Evolutionary conservation across 2,113 vertebrate species (phyloP).

Genomic region (Proterorhinus semilunaris): DNA sequence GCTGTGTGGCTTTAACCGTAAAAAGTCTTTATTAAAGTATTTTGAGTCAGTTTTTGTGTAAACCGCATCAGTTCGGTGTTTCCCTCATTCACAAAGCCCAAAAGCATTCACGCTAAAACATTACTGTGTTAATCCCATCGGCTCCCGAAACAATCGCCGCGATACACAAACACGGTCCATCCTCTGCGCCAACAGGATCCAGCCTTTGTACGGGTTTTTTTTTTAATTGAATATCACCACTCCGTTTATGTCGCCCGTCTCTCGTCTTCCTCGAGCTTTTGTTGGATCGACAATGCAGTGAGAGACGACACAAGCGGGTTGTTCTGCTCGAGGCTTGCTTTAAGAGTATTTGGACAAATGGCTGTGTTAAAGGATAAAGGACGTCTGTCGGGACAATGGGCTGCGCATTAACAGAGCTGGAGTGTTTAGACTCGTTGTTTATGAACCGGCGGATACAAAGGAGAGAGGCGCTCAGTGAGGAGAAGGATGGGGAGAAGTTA

Average conservation of each 20-base stretch:
- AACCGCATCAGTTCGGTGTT: too few relatives aligned
- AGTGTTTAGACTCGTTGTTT: not conserved
- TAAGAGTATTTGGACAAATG: constrained; percentile 16
- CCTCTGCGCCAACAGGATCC: too few relatives aligned
- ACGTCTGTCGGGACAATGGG: not conserved
- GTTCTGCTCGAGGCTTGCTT: not conserved
- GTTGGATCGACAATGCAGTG: constrained; percentile 17
- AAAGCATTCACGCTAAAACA: too few relatives aligned
- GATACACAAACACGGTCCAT: constrained; percentile 4
- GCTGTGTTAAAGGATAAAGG: constrained; percentile 9
- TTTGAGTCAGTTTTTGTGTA: too few relatives aligned
- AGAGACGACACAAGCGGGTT: constrained; percentile 26
- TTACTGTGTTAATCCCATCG: not conserved
- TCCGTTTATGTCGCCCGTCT: not conserved
- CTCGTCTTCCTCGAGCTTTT: not conserved
- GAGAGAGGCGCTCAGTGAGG: not conserved
- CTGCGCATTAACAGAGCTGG: not conserved
- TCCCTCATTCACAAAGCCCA: too few relatives aligned
- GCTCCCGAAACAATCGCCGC: not conserved
- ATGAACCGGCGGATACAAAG: not conserved
- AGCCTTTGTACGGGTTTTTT: too few relatives aligned
- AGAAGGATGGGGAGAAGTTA: not conserved
- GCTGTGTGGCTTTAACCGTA: too few relatives aligned
- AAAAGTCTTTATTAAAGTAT: too few relatives aligned
- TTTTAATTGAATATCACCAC: constrained; percentile 4